Base-by-base conservation (phyloP, 2,888 invertebrate species). In the Tetramorium bicarinatum region DNA sequence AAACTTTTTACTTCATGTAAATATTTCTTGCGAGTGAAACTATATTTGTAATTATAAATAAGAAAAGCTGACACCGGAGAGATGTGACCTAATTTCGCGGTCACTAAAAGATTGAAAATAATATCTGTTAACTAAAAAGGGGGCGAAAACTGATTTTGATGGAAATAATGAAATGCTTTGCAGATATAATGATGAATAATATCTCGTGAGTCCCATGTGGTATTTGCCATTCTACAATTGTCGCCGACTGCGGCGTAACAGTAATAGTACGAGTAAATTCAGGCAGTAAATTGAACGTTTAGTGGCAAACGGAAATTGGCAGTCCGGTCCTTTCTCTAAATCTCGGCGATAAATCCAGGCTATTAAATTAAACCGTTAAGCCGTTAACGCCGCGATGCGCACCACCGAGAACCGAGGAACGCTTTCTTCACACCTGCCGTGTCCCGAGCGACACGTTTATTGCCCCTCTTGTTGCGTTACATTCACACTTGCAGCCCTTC, bases 401-500 rank as follows among this genome's bases (percentile, higher is more conserved):
- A 13, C 21, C 25, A 15, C 34, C 25, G 59, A 29, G 77, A 9
- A 11, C 13, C 72, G 67, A 67, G 41, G 64, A 72, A 66, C 34
- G 47, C 34, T 41, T 77, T 52, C 72, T 52, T 41, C 72, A 54
- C 81, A 82, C 69, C 82, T 84, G 81, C 41, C 81, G 61, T 84
- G 82, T 84, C 69, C 75, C 69, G 64, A 15, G 61, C 61, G 75
- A 72, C 67, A 75, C 66, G 54, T 52, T 59, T 74, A 61, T n/a
- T 41, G 64, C 21, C 72, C 74, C 64, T 62, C 59, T 77, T 71
- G 54, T 84, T 81, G 85, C 85, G 61, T 80, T 80, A 81, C 85
- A 86, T 82, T 86, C 82, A 80, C 82, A 86, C 62, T 87, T 81
- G 82, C 81, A 87, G 84, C 84, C 80, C 82, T 71, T 64, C 82